Evolutionary conservation across 2,888 invertebrate species (phyloP).

Genomic region (Diarsia mendica): DNA sequence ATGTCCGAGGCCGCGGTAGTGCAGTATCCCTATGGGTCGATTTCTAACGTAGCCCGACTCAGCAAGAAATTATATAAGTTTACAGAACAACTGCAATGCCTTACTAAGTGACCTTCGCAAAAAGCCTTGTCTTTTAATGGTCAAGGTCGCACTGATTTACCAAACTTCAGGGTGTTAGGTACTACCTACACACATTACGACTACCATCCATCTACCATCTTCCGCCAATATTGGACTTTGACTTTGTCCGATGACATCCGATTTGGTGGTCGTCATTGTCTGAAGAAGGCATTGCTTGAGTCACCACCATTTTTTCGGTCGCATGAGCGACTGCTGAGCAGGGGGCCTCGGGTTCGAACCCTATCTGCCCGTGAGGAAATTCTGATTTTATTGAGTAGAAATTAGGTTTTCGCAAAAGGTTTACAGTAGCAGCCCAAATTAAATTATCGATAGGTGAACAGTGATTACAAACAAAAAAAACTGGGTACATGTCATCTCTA

Average conservation of each 20-base stretch:
- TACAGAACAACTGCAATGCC: conserved; percentile 37
- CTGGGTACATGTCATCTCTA: not conserved
- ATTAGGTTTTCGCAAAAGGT: no score
- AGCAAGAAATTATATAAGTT: conserved; percentile 5
- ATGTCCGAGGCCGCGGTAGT: not conserved
- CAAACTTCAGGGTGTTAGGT: not conserved
- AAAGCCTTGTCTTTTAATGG: not conserved
- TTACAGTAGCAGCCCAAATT: no score
- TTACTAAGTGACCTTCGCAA: conserved; percentile 26
- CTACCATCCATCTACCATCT: not conserved
- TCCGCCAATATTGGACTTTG: not conserved
- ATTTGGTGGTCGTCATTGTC: not conserved
- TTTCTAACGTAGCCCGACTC: not conserved
- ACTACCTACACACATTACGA: no score
- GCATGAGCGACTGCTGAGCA: no score
- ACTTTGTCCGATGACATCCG: not conserved
- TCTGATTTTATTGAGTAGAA: no score
- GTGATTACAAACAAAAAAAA: no score
- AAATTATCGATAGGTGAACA: no score
- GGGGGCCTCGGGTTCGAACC: no score
- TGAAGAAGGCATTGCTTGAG: not conserved
- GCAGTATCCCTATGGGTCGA: not conserved
- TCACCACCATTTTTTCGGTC: not conserved
- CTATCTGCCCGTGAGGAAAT: no score
- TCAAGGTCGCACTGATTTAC: conserved; percentile 12